These are phyloP conservation scores for Laupala kohalensis DNA, from an alignment of 1,140 invertebrate species.

Conservation along the genomic window DNA sequence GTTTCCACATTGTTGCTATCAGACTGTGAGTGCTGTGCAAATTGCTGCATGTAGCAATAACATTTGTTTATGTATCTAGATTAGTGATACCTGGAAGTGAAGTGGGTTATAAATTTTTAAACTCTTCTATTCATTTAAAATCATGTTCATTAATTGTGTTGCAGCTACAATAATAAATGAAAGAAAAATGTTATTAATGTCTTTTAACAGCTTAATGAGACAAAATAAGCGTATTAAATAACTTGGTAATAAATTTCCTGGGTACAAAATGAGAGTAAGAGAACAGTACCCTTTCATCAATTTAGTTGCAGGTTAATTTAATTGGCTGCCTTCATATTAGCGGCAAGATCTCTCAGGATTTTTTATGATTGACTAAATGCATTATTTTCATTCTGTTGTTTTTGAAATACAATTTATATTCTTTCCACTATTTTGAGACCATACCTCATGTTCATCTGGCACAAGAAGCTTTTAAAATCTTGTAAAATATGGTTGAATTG, in stretches of 20 bases:
- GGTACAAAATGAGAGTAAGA: background rate
- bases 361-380: too few relatives aligned
- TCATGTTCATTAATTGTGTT: background rate
- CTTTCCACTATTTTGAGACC: too few relatives aligned
- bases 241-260: background rate
- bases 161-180: background rate
- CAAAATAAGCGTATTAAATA: background rate
- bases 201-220: background rate
- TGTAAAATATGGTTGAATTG: too few relatives aligned
- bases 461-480: too few relatives aligned
- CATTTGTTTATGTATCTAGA: background rate
- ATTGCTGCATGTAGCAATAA: background rate
- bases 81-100: background rate
- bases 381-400: too few relatives aligned
- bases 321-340: background rate
- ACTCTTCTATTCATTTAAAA: background rate
- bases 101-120: background rate
- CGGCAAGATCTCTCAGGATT: background rate
- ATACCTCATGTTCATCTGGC: too few relatives aligned
- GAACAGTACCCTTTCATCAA: background rate
- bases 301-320: background rate
- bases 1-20: background rate
- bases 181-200: background rate
- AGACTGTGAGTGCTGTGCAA: background rate
- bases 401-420: too few relatives aligned